Evolutionary conservation across 2,888 invertebrate genomes (phyloP), one percentile per base, ranked within the genome.

Genomic region (Isoperla grammatica): DNA sequence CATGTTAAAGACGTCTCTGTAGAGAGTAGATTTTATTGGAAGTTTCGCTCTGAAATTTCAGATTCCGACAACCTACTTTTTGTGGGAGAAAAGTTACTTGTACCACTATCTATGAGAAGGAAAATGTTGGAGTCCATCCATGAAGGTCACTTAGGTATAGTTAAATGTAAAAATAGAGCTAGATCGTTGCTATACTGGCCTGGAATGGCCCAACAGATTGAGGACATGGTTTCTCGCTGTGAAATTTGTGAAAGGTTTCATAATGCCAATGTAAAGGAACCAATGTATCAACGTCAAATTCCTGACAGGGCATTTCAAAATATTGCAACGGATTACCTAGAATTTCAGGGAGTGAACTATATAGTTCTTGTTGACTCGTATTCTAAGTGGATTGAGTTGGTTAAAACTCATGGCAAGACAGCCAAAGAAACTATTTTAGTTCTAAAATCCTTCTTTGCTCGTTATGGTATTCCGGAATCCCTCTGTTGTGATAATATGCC

Each of bases 401-500:
- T n/a, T n/a, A n/a, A n/a, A n/a, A n/a, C n/a, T n/a, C n/a, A n/a
- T n/a, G n/a, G n/a, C n/a, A n/a, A n/a, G n/a, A n/a, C n/a, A n/a
- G n/a, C n/a, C n/a, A n/a, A n/a, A 12, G 60, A 63, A 60, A 60
- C 67, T 8, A 62, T 66, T 43, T 8, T 54, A 22, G 37, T 54
- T 17, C 40, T 67, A n/a, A 65, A 65, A 56, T 22, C 48, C 22
- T 53, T 65, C 9, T 68, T 67, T 57, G 35, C 64, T 8, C 15
- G 48, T 13, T 63, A 60, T 61, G 67, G 67, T 12, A 65, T 68
- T 43, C 66, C 68, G 6, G 23, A 54, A 58, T 45, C 3, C 23
- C n/a, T 66, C 9, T 59, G 63, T 12, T 42, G 65, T 8, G 67
- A 68, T 56, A 68, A 68, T 60, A 59, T 61, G 37, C 67, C 66